These are phyloP conservation scores for Papilio polytes DNA, from an alignment of 1,140 invertebrate genomes.

Conservation along the genomic window DNA sequence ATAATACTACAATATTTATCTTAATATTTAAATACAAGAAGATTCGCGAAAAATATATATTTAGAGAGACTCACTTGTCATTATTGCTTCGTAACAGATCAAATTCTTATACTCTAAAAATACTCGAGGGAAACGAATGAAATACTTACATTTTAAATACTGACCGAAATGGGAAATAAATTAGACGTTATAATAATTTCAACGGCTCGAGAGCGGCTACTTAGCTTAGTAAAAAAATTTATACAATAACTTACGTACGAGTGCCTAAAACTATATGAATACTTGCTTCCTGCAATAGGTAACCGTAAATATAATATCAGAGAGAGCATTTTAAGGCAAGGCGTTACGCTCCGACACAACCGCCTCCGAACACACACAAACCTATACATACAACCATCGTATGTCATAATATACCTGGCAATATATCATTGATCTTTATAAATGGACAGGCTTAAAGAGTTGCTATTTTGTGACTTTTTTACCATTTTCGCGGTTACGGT, in stretches of 20 bases:
- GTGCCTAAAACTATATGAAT: conserved; percentile 75
- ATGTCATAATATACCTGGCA: conserved; percentile 35
- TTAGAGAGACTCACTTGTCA: conserved; percentile 55
- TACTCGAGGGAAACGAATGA: conserved; percentile 66
- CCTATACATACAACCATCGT: conserved; percentile 47
- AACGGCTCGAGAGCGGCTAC: conserved; percentile 56
- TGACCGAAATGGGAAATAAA: conserved; percentile 82
- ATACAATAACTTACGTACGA: conserved; percentile 76
- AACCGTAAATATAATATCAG: conserved; percentile 79
- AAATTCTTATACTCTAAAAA: conserved; percentile 61
- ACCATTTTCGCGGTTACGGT: too few species aligned
- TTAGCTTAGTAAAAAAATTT: conserved; percentile 70
- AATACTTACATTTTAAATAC: conserved; percentile 83
- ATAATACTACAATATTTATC: conserved; percentile 36
- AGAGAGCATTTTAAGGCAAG: conserved; percentile 83
- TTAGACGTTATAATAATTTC: conserved; percentile 72
- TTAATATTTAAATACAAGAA: conserved; percentile 41
- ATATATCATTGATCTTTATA: not conserved
- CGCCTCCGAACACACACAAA: conserved; percentile 1
- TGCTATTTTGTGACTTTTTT: too few species aligned
- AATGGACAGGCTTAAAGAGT: too few species aligned
- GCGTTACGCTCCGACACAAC: conserved; percentile 37
- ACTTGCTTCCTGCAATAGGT: conserved; percentile 81
- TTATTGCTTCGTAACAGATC: conserved; percentile 72
- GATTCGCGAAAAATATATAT: conserved; percentile 39